These are phyloP conservation scores for Coreius guichenoti DNA, from an alignment of 2,797 vertebrate genomes.

Conservation along the genomic window DNA sequence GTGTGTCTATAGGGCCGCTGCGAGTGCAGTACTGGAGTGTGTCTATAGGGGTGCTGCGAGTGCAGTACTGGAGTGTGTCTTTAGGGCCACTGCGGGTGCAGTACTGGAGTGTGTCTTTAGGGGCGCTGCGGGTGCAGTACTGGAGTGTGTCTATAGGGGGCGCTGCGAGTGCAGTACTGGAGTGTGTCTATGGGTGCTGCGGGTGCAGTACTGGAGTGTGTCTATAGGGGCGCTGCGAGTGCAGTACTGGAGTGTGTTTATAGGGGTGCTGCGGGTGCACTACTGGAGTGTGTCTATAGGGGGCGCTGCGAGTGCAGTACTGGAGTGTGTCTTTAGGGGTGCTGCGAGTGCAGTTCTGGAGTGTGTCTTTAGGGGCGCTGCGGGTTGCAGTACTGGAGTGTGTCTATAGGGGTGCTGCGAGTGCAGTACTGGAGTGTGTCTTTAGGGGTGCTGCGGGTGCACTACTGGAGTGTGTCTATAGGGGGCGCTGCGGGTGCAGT, in stretches of 20 bases:
- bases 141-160: neutral
- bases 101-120: no score
- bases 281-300: constrained; percentile 8
- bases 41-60: neutral
- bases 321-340: neutral
- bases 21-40: neutral
- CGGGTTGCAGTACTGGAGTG: constrained; percentile 4
- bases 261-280: neutral
- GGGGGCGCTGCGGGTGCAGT: no score
- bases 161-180: neutral
- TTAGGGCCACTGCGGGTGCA: no score
- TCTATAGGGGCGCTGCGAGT: no score
- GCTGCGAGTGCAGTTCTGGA: neutral
- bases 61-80: no score
- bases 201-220: no score
- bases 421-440: constrained; percentile 1
- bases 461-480: no score
- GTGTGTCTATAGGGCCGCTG: neutral
- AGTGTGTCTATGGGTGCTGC: constrained; percentile 3
- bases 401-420: neutral
- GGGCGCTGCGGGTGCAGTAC: neutral
- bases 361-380: neutral
- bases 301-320: neutral
- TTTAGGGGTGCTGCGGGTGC: no score
- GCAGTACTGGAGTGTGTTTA: no score